Conservation (phyloP, 1,140 invertebrate genomes). For the Radopholus similis region DNA sequence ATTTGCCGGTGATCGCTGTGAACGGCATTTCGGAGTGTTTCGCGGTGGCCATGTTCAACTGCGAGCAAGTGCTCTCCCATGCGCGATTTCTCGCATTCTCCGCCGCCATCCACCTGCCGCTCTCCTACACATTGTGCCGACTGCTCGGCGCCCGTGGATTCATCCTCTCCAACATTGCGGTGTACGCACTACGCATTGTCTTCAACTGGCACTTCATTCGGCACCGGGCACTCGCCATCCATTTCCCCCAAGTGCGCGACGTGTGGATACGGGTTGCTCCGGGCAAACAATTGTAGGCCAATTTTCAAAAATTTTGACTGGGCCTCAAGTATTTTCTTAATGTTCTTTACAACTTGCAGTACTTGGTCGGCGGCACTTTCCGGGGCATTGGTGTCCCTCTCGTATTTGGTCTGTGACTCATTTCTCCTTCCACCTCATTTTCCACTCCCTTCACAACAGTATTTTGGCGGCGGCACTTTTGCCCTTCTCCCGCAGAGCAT, state of each 20-base stretch:
- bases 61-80: conserved; percentile 24
- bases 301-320: no score
- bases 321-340: no score
- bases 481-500: no score
- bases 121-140: conserved; percentile 20
- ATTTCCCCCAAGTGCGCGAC: conserved; percentile 2
- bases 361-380: not conserved
- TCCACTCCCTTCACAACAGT: no score
- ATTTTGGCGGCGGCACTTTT: no score
- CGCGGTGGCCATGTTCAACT: conserved; percentile 35
- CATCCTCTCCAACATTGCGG: conserved; percentile 34
- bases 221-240: not conserved
- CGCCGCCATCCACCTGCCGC: conserved; percentile 22
- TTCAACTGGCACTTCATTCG: conserved; percentile 38
- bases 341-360: no score
- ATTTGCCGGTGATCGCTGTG: conserved; percentile 41
- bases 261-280: conserved; percentile 11
- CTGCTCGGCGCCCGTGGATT: conserved; percentile 37
- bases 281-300: conserved; percentile 8
- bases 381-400: no score
- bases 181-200: conserved; percentile 26
- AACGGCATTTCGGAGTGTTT: conserved; percentile 46
- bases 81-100: conserved; percentile 31
- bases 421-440: no score
- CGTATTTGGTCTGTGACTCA: no score